Evolutionary conservation across 1,140 invertebrate species (phyloP), one percentile per base, ranked within the genome.

Genomic region (Pemphigus obesinymphae): DNA sequence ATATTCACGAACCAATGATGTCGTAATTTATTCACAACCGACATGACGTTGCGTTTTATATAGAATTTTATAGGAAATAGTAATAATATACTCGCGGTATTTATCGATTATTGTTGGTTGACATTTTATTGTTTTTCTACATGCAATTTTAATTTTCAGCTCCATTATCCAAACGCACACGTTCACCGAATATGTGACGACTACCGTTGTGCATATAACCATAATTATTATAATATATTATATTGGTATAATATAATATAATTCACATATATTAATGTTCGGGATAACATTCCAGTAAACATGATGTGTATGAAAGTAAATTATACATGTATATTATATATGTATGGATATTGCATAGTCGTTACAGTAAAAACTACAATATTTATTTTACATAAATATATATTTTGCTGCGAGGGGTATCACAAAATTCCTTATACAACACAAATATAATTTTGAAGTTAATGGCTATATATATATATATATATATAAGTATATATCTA

Each of bases 111-210:
- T 76, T 40, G 45, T 76, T 76, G n/a, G 17, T 7, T n/a, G n/a
- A 31, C 23, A 53, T 53, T 76, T 76, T 76, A 76, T 76, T 37
- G 73, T n/a, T 76, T 53, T 76, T 58, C 50, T 58, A 76, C 73
- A 58, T 76, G 73, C 37, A 31, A 55, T 55, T 76, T 76, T 76
- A 34, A 55, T 76, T 76, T 76, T 76, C 31, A 1, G 55, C 10
- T 75, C 0, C 1, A 37, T 55, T 55, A 76, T 75, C 72, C 10
- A 26, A 43, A 43, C 1, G 17, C 63, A 10, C 55, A 29, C 55
- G 17, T 26, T 34, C n/a, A n/a, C 20, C 3, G n/a, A n/a, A n/a
- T n/a, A n/a, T n/a, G n/a, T n/a, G n/a, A n/a, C n/a, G n/a, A n/a
- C n/a, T n/a, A n/a, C n/a, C 34, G 31, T 20, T 13, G 29, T 15